Evolutionary conservation across 2,888 invertebrate species (phyloP), one percentile per base, ranked within the genome.

Genomic region (Cheilosia vulpina): DNA sequence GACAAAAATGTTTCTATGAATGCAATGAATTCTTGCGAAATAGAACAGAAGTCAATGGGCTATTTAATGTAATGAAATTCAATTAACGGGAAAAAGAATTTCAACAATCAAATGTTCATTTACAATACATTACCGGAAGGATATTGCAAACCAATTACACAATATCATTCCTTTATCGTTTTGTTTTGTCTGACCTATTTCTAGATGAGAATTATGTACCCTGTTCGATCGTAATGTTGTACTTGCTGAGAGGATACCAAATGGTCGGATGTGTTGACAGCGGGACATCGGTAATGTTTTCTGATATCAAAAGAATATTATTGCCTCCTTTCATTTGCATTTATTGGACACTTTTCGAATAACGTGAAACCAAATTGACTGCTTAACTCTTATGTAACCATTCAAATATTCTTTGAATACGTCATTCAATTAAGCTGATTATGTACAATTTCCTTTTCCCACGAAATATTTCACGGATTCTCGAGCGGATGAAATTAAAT

Each of bases 61-160:
- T 38, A 27, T 77, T 45, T 77, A 53, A 62, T 78, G 47, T 31
- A 24, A 45, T 52, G 38, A 27, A 47, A 58, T 34, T 34, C 11
- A 53, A 66, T 66, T 65, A 65, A 52, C 34, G 66, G 34, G 65
- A 47, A 60, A 53, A 31, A 31, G 50, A 57, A 62, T 63, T 41
- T 11, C 15, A 52, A 45, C 34, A 71, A 76, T 71, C 58, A 52
- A 27, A 77, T 71, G 53, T 63, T 52, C 43, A 62, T 63, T 77
- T 72, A 38, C 50, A 21, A 55, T 53, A 38, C 19, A 62, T 55
- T 60, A 60, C 78, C 66, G 83, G 83, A 78, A 72, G 72, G 78
- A 73, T 62, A 73, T 63, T 43, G 68, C 78, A 83, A 83, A 78
- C 77, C 78, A 73, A 83, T 72, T 77, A 83, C 68, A 73, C 72